phyloP scores from a whole-genome alignment of 2,797 vertebrate species.

The Myoxocephalus aenaeus region DNA sequence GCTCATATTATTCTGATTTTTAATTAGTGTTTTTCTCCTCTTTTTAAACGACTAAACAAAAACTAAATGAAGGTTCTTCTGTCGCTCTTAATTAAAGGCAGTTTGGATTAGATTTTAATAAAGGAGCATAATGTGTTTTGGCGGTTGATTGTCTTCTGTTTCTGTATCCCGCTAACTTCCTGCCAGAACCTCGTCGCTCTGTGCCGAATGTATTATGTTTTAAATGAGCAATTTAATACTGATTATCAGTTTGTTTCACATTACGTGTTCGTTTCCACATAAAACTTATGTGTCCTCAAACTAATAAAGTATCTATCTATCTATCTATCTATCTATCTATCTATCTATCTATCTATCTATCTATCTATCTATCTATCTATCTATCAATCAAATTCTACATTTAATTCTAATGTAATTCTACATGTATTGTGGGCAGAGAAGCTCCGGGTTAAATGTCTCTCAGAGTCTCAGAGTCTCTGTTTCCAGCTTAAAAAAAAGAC shows the following conservation, averaged over 20 bases:
- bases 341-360: too few relatives aligned
- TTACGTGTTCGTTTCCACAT: neutral
- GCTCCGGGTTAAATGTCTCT: constrained; percentile 8
- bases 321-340: too few relatives aligned
- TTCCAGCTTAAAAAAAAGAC: constrained; percentile 11
- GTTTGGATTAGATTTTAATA: constrained; percentile 16
- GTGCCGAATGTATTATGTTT: neutral
- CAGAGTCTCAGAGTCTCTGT: neutral
- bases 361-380: too few relatives aligned
- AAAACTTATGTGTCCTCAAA: constrained; percentile 21
- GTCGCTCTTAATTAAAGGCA: constrained; percentile 2
- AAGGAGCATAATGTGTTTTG: constrained; percentile 3
- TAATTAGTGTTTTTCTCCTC: constrained; percentile 29
- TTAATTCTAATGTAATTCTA: neutral
- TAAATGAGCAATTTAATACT: neutral
- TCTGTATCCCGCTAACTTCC: neutral
- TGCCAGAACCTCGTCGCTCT: neutral
- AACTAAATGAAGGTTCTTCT: constrained; percentile 8
- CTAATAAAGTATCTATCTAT: too few relatives aligned
- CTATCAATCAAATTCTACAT: constrained; percentile 16
- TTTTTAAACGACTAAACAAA: constrained; percentile 1
- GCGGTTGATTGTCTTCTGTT: neutral
- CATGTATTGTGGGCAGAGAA: neutral
- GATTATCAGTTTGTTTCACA: neutral
- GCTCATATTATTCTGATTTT: constrained; percentile 36